These are phyloP conservation scores for Baronia brevicornis DNA, from an alignment of 2,888 invertebrate species.

Conservation along the genomic window DNA sequence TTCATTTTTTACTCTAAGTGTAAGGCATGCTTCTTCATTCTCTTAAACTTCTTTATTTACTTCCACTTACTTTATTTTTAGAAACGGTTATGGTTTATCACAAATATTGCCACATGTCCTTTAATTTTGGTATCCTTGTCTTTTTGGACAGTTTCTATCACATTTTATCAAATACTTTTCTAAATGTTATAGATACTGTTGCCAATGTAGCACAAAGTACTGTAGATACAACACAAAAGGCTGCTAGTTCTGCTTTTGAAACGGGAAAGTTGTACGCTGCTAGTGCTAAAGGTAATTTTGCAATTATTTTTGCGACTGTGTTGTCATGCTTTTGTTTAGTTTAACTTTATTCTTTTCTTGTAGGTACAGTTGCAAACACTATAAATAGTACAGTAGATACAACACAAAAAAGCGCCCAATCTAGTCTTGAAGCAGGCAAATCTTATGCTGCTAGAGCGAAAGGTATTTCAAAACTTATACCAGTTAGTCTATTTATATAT, in stretches of 20 bases:
- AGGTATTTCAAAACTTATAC: slow-evolving; percentile 25
- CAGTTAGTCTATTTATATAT: too few relatives aligned
- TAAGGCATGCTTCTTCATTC: too few relatives aligned
- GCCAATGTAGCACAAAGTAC: slow-evolving; percentile 41
- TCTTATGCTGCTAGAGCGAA: slow-evolving; percentile 38
- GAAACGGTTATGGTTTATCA: too few relatives aligned
- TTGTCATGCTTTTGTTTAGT: neutral
- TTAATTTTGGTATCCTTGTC: too few relatives aligned
- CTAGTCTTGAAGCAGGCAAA: slow-evolving; percentile 40
- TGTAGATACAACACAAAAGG: slow-evolving; percentile 36
- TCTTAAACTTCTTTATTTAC: too few relatives aligned
- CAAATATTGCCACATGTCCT: too few relatives aligned
- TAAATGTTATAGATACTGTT: slow-evolving; percentile 42
- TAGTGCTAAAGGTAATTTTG: slow-evolving; percentile 33
- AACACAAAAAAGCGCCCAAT: slow-evolving; percentile 40
- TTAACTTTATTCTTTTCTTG: slow-evolving; percentile 17
- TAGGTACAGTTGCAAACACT: slow-evolving; percentile 33
- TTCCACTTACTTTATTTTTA: too few relatives aligned
- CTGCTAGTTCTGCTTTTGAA: slow-evolving; percentile 41
- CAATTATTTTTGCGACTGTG: slow-evolving; percentile 8
- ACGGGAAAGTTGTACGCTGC: slow-evolving; percentile 41
- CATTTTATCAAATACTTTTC: slow-evolving; percentile 2
- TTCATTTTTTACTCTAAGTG: neutral
- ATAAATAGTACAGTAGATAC: slow-evolving; percentile 31
- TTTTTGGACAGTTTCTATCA: too few relatives aligned